A percentile compares a stretch with the other conserved stretches of the same genome.
Evolutionary conservation across 2,797 vertebrate species (phyloP).

Genomic region (Linurgus olivaceus): DNA sequence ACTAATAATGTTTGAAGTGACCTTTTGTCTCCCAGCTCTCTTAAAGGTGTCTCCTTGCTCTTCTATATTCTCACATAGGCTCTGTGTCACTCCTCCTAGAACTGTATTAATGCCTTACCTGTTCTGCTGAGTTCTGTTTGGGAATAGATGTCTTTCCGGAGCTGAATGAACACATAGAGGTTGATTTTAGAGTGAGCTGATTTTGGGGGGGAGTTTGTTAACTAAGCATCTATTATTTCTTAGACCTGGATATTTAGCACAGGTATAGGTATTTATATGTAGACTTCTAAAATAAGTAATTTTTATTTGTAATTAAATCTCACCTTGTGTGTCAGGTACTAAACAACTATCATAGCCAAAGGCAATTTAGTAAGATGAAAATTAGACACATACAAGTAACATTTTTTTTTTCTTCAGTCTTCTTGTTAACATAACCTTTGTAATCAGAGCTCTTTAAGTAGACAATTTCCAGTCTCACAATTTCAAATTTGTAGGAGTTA

Average conservation of each 20-base stretch:
- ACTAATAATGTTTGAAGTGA: background rate
- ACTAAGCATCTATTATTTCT: background rate
- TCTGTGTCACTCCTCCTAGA: background rate
- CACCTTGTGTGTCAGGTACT: background rate
- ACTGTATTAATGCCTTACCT: background rate
- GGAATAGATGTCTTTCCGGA: background rate
- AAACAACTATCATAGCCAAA: background rate
- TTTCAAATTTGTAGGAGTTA: background rate
- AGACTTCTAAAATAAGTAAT: background rate
- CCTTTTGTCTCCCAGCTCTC: background rate
- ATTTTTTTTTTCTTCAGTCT: background rate
- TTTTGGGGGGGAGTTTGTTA: background rate
- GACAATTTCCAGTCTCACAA: background rate
- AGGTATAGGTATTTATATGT: background rate
- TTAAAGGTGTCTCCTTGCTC: background rate
- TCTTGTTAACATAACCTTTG: background rate
- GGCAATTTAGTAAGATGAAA: background rate
- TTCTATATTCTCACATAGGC: background rate
- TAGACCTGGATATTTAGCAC: background rate
- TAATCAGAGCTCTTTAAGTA: background rate
- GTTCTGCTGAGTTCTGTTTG: background rate
- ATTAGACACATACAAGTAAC: background rate
- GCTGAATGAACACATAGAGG: background rate
- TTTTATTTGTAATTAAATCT: background rate
- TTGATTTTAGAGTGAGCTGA: background rate